Conservation (phyloP, 2,113 vertebrate species). For the Oostethus manadensis region DNA sequence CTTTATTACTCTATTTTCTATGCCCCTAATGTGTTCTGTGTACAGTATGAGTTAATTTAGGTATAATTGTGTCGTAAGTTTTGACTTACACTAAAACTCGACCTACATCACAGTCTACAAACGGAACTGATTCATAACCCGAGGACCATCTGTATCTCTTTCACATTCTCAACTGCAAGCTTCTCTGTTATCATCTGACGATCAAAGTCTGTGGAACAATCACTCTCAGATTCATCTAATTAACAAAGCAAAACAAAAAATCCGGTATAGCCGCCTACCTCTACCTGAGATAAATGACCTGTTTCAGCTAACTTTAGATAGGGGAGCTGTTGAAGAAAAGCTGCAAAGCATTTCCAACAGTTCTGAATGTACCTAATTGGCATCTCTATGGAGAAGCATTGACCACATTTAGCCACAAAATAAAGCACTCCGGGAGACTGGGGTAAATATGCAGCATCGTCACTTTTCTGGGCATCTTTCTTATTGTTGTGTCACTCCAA, state of each 20-base stretch:
- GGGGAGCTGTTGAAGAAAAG: conserved; percentile 3
- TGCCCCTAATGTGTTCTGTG: too few species aligned
- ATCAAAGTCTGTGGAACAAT: background rate
- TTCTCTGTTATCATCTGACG: conserved; percentile 21
- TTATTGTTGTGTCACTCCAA: conserved; percentile 45
- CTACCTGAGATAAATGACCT: conserved; percentile 37
- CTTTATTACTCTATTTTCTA: too few species aligned
- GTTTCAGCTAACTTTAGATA: conserved; percentile 36
- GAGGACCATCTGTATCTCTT: too few species aligned
- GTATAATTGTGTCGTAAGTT: too few species aligned
- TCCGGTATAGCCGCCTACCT: background rate
- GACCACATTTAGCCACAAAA: conserved; percentile 47
- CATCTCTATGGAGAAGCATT: conserved; percentile 23
- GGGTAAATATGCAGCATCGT: conserved; percentile 42
- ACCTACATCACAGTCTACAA: too few species aligned
- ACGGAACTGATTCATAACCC: too few species aligned
- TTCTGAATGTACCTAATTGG: conserved; percentile 35
- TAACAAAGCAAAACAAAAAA: conserved; percentile 12
- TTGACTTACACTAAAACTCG: too few species aligned
- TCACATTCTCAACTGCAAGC: background rate
- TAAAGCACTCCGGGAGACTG: conserved; percentile 42
- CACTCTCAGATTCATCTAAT: conserved; percentile 6
- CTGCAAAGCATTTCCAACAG: conserved; percentile 31
- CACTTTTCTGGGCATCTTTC: conserved; percentile 41
- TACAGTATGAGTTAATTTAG: too few species aligned